Base-by-base conservation (phyloP, 2,113 vertebrate species). In the Callipepla squamata region DNA sequence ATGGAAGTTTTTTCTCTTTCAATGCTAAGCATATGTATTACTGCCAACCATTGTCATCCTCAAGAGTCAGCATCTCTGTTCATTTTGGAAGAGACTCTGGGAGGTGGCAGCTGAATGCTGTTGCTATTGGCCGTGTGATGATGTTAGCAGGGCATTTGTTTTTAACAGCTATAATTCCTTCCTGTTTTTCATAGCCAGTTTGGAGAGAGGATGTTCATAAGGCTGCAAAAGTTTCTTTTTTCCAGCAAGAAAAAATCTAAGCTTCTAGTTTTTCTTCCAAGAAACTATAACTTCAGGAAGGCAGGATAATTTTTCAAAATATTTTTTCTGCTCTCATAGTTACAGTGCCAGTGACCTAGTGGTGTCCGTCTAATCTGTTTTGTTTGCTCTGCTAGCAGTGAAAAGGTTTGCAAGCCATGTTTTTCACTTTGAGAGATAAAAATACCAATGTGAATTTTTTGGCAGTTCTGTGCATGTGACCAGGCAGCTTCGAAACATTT, bases 361-460 rank as follows among this genome's bases (percentile, higher is more conserved):
- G 8, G 3, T 89, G 20, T 89, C 59, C 83, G 18, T 48, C 72
- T 90, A 13, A 82, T 78, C 28, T 94, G 59, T 67, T 92, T 32
- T 95, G 7, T 82, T 93, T 95, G 23, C 45, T 83, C 80, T 92
- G 25, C 40, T 2, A 1, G 87, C 18, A 21, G 22, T 85, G 44
- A 96, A 82, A 84, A 80, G n/a, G 53, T 87, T 50, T 89, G 40
- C 19, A 55, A 67, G 18, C 53, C n/a, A 51, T 7, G 5, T 86
- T 81, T 92, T 87, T 63, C 3, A 63, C 58, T 92, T 87, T 9
- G 21, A 72, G 91, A 96, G 84, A 86, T 70, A 91, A 93, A 94
- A 90, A 59, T 63, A 77, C 40, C 3, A 21, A 66, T 89, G 72
- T 40, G 48, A 88, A 50, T 78, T 94, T 96, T 96, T 95, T 96